These are phyloP conservation scores for Polymixis flavicincta DNA, from an alignment of 2,888 invertebrate species.

Conservation along the genomic window DNA sequence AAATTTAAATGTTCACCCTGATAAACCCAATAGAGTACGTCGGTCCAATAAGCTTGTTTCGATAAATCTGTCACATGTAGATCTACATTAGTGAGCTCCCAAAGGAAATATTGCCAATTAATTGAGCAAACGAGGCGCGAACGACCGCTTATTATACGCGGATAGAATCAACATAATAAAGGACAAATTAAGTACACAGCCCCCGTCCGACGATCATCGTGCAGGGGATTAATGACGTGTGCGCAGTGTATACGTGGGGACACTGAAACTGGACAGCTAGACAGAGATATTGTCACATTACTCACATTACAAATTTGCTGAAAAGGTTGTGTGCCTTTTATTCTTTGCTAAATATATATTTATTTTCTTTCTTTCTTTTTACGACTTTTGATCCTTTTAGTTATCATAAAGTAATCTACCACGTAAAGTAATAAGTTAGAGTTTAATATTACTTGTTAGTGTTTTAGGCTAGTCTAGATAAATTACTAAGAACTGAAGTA, in stretches of 20 bases:
- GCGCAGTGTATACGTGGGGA: conserved; percentile 64
- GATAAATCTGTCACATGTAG: conserved; percentile 66
- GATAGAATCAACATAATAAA: conserved; percentile 77
- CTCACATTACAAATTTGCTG: too few relatives aligned
- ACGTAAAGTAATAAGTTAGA: too few relatives aligned
- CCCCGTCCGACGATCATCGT: conserved; percentile 71
- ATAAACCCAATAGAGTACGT: conserved; percentile 46
- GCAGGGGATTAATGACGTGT: conserved; percentile 77
- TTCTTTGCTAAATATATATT: neutral
- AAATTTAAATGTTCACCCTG: neutral
- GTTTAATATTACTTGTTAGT: too few relatives aligned
- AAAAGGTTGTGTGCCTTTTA: neutral
- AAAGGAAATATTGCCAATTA: conserved; percentile 83
- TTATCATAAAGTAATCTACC: too few relatives aligned
- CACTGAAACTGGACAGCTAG: conserved; percentile 28
- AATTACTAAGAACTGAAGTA: too few relatives aligned
- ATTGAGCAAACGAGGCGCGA: conserved; percentile 79
- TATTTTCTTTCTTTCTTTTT: neutral
- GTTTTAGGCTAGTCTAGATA: too few relatives aligned
- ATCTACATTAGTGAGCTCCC: conserved; percentile 70
- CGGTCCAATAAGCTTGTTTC: conserved; percentile 47
- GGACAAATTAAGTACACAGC: conserved; percentile 81
- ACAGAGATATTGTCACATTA: neutral
- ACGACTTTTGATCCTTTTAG: neutral
- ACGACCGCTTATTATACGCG: conserved; percentile 72